Percentiles rank a stretch among this genome's conserved stretches.
Evolutionary conservation across 2,797 vertebrate genomes (phyloP).

Genomic region (Aphelocoma californica): DNA sequence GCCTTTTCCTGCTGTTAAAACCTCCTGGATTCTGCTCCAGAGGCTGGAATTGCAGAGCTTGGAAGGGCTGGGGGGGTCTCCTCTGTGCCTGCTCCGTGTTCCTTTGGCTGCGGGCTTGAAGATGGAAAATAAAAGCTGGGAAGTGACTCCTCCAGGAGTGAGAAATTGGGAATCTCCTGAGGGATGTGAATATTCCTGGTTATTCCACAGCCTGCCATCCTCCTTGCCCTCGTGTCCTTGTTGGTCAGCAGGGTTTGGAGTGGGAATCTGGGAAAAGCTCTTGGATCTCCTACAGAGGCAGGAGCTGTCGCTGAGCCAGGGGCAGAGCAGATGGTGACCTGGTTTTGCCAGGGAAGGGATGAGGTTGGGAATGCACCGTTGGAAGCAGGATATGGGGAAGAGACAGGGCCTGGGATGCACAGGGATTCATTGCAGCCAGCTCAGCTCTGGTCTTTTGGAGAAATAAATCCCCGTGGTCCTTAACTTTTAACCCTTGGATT

Average conservation of each 20-base stretch:
- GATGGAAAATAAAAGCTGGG: background rate
- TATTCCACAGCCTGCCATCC: background rate
- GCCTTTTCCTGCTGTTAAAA: background rate
- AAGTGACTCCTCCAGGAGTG: background rate
- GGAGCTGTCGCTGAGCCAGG: background rate
- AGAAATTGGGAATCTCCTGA: background rate
- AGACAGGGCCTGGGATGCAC: background rate
- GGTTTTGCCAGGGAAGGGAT: constrained; percentile 11
- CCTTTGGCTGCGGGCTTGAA: fast-evolving
- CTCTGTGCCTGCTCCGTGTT: background rate
- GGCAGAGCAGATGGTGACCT: constrained; percentile 55
- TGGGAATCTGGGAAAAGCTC: background rate
- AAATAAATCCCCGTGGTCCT: fast-evolving
- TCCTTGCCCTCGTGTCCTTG: background rate
- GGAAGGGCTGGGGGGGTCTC: background rate
- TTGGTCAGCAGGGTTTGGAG: background rate
- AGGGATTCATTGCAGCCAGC: background rate
- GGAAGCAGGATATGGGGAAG: background rate
- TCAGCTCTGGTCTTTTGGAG: background rate
- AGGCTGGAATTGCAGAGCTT: background rate
- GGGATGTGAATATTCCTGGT: background rate
- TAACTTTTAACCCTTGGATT: fast-evolving
- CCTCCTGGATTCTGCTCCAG: background rate
- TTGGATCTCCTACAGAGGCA: background rate
- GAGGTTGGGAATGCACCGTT: background rate